Percentiles rank a stretch among this genome's conserved stretches.
Evolutionary conservation across 2,797 vertebrate species (phyloP).

Genomic region (Pteronotus mesoamericanus): DNA sequence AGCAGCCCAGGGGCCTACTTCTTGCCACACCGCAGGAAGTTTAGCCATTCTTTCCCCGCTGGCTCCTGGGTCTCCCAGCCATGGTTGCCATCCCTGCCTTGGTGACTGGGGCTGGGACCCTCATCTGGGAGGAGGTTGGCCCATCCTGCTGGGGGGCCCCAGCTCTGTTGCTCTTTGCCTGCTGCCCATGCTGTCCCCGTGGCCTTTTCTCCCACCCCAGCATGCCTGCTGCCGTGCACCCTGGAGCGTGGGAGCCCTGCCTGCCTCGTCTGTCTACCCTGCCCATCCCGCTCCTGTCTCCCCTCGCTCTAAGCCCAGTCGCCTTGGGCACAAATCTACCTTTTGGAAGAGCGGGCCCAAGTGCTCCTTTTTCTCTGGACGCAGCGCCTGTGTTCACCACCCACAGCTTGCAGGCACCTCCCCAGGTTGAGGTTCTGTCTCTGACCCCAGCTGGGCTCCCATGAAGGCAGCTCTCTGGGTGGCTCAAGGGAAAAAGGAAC

Average conservation of each 20-base stretch:
- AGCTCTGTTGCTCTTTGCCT: neutral
- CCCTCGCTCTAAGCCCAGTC: neutral
- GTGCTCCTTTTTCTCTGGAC: neutral
- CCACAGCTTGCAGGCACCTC: neutral
- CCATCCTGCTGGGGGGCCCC: neutral
- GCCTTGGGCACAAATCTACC: neutral
- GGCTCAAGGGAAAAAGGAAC: neutral
- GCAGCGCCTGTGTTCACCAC: neutral
- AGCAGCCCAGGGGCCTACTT: neutral
- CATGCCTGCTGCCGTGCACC: neutral
- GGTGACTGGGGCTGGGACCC: neutral
- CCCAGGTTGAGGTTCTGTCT: neutral
- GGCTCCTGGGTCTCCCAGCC: neutral
- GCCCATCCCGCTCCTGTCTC: neutral
- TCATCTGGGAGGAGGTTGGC: neutral
- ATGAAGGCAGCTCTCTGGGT: neutral
- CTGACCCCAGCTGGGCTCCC: neutral
- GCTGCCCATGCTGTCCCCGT: neutral
- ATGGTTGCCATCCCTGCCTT: neutral
- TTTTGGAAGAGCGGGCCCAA: neutral
- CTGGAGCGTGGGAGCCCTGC: neutral
- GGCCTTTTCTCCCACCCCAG: neutral
- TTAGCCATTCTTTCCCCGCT: neutral
- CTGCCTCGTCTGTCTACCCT: conserved; percentile 20
- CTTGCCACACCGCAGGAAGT: neutral